A percentile compares a stretch with the other conserved stretches of the same genome.
These are phyloP conservation scores for Porites australiensis DNA, from an alignment of 64 coral and sea anemone species.

Conservation along the genomic window DNA sequence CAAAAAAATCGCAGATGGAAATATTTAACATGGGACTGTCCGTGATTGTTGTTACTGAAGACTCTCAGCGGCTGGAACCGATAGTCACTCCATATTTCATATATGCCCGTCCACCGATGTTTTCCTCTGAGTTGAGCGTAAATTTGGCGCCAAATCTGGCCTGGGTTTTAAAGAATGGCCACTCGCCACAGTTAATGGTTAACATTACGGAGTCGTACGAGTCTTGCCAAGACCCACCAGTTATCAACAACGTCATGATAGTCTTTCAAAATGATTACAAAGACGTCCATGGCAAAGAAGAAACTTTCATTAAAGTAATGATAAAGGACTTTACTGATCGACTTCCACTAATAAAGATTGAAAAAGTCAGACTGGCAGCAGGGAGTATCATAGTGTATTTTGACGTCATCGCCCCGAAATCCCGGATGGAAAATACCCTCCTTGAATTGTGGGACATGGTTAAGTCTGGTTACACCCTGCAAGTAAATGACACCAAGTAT, in stretches of 20 bases:
- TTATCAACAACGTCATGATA: slow-evolving; percentile 53
- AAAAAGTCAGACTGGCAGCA: slow-evolving; percentile 25
- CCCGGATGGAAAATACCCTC: slow-evolving; percentile 43
- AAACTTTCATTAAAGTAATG: slow-evolving; percentile 19
- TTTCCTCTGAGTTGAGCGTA: not conserved
- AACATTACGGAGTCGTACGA: slow-evolving; percentile 47
- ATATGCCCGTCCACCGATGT: not conserved
- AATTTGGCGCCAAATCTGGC: slow-evolving; percentile 21
- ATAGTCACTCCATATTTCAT: slow-evolving; percentile 43
- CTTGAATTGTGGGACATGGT: slow-evolving; percentile 54
- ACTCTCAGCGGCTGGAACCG: not conserved
- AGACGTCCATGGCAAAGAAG: slow-evolving; percentile 41
- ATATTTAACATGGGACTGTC: slow-evolving; percentile 36
- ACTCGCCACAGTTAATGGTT: slow-evolving; percentile 69
- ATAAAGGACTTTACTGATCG: not conserved
- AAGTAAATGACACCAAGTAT: slow-evolving; percentile 2
- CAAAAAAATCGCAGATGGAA: slow-evolving; percentile 41
- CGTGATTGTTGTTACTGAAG: slow-evolving; percentile 61
- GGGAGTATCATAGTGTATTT: slow-evolving; percentile 73
- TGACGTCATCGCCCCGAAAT: slow-evolving; percentile 27
- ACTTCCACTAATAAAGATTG: slow-evolving; percentile 20
- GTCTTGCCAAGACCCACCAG: slow-evolving; percentile 59
- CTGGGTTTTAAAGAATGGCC: slow-evolving; percentile 22
- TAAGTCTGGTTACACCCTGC: slow-evolving; percentile 49
- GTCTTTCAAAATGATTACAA: slow-evolving; percentile 59